Evolutionary conservation across 64 coral and sea anemone species (phyloP).

Genomic region (Dendrophyllia cribrosa): DNA sequence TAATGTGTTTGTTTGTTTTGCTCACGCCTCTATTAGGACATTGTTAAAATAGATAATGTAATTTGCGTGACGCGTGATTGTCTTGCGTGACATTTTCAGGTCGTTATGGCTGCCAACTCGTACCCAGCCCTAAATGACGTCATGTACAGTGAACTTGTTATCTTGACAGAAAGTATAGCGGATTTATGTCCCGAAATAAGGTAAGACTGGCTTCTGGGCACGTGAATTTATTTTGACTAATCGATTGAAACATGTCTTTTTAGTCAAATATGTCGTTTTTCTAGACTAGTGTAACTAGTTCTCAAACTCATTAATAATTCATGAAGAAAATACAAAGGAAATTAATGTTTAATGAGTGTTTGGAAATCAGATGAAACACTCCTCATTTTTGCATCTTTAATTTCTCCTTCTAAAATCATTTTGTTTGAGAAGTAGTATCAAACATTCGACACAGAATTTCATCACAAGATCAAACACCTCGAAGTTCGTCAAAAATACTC

Average conservation of each 20-base stretch:
- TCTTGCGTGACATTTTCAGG: slow-evolving; percentile 49
- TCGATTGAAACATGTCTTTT: neutral
- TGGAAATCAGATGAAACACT: too few species aligned
- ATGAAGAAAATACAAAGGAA: too few species aligned
- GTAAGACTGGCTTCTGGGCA: neutral
- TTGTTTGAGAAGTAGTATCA: too few species aligned
- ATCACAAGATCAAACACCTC: too few species aligned
- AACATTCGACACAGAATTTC: too few species aligned
- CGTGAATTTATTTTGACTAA: neutral
- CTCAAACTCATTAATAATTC: too few species aligned
- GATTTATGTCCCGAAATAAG: slow-evolving; percentile 84
- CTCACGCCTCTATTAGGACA: neutral
- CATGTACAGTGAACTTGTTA: slow-evolving; percentile 87
- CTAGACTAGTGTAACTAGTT: too few species aligned
- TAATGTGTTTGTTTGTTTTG: neutral
- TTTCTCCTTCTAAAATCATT: too few species aligned
- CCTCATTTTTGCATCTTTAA: too few species aligned
- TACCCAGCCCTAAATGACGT: slow-evolving; percentile 96
- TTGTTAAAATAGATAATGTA: neutral
- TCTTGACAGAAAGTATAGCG: slow-evolving; percentile 81
- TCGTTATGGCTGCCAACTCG: slow-evolving; percentile 93
- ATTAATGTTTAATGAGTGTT: too few species aligned
- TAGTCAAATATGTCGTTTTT: too few species aligned
- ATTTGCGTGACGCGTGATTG: neutral
- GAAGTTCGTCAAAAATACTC: too few species aligned